A percentile compares a stretch with the other conserved stretches of the same genome.
Evolutionary conservation across 2,797 vertebrate species (phyloP).

Genomic region (Lagocephalus sceleratus): DNA sequence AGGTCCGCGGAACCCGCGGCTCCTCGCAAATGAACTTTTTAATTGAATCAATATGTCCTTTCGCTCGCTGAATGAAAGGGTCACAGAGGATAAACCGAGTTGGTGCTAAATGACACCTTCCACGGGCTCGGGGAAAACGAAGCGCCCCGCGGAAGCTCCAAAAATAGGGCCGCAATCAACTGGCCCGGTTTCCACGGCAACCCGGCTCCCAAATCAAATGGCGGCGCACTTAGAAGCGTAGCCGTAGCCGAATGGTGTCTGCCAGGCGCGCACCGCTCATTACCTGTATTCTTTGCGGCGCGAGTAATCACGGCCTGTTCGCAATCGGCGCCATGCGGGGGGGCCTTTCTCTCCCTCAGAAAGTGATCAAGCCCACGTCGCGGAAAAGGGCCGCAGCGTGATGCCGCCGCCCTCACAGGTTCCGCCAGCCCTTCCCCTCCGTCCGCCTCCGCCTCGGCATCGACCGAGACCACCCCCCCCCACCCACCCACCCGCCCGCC

Average conservation of each 20-base stretch:
- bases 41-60: conserved; percentile 6
- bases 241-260: conserved; percentile 56
- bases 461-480: no score
- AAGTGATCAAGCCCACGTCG: conserved; percentile 34
- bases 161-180: conserved; percentile 47
- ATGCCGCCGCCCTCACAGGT: conserved; percentile 38
- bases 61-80: neutral
- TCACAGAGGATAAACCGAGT: conserved; percentile 5
- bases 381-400: conserved; percentile 51
- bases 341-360: conserved; percentile 39
- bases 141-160: conserved; percentile 4
- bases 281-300: conserved; percentile 58
- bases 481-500: no score
- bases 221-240: conserved; percentile 19
- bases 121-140: conserved; percentile 14
- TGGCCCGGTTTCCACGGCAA: conserved; percentile 49
- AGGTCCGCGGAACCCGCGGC: no score
- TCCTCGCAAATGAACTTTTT: conserved; percentile 2
- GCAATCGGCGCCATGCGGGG: conserved; percentile 34
- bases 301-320: conserved; percentile 66
- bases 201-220: conserved; percentile 45
- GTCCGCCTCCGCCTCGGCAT: conserved; percentile 40
- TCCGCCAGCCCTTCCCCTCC: conserved; percentile 40
- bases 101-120: conserved; percentile 19
- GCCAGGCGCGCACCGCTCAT: conserved; percentile 52